Evolutionary conservation across 2,888 invertebrate species (phyloP), one percentile per base, ranked within the genome.

Genomic region (Acanthosoma haemorrhoidale): DNA sequence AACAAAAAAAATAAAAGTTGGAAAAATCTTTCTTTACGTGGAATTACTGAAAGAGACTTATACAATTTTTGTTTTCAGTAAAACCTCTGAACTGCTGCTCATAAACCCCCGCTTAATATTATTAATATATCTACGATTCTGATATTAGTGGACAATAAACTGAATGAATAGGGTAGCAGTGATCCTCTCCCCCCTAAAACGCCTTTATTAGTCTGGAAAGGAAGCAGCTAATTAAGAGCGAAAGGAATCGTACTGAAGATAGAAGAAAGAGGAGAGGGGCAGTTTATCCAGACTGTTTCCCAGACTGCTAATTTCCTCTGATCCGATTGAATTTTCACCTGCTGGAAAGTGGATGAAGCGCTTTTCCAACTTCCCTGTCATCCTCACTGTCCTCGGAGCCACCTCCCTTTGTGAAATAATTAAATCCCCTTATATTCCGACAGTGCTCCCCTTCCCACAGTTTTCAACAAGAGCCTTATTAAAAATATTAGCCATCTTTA

Each of bases 401-500:
- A 18, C 4, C 21, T 25, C 21, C 43, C 43, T 43, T 43, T 43
- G 43, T 43, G 43, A 43, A 43, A 43, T 43, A 43, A 43, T 43
- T 43, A 43, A 43, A 43, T 43, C 43, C 43, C 43, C 43, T 43
- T 43, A 43, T 43, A 43, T 43, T 43, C 21, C 43, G 25, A 43
- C 43, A 43, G 43, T 25, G n/a, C n/a, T n/a, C 43, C 43, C 25
- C 21, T 43, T 43, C 18, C 43, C 25, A 25, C 21, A 43, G 43
- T 43, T 43, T 43, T 43, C 21, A 43, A 43, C 43, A 43, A 43
- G 43, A 25, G 43, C 21, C 43, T 43, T 43, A 43, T 43, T 43
- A 43, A 43, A 43, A 43, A 43, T 41, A 43, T 43, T 43, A 43
- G 43, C 43, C 43, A 43, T 43, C 43, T 43, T 43, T 43, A 43